Percentiles rank a stretch among this genome's conserved stretches.
Conservation (phyloP, 2,888 invertebrate species). For the Palloptera scutellata region DNA sequence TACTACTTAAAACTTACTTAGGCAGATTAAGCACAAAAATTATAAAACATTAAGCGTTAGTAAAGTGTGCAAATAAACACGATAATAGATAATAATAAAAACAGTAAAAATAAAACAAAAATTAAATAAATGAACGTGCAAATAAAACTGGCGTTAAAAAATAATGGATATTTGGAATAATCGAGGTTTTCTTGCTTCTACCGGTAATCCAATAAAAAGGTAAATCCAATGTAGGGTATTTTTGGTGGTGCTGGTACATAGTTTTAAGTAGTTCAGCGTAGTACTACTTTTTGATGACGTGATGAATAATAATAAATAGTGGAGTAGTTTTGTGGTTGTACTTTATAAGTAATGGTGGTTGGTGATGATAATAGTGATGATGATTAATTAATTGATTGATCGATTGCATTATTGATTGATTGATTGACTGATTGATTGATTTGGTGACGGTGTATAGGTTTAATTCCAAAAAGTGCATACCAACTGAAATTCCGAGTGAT, state of each 20-base stretch:
- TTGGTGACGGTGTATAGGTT: conserved; percentile 47
- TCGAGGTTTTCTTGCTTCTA: no score
- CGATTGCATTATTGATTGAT: conserved; percentile 17
- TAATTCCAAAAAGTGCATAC: conserved; percentile 71
- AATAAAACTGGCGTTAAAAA: conserved; percentile 13
- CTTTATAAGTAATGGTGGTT: not conserved
- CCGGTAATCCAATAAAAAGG: no score
- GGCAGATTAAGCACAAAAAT: conserved; percentile 10
- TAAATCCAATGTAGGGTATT: not conserved
- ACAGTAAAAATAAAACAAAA: conserved; percentile 28
- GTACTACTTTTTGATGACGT: not conserved
- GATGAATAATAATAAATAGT: conserved; percentile 6
- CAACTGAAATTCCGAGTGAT: conserved; percentile 86
- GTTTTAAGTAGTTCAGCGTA: not conserved
- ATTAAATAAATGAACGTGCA: conserved; percentile 13
- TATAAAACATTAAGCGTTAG: conserved; percentile 23
- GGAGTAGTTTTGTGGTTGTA: not conserved
- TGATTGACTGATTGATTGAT: conserved; percentile 23
- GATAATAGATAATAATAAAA: conserved; percentile 1
- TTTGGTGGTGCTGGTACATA: not conserved
- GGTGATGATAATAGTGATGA: conserved; percentile 9
- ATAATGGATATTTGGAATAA: not conserved
- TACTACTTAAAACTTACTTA: no score
- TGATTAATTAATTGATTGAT: conserved; percentile 25
- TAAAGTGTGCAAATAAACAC: conserved; percentile 20